These are phyloP conservation scores for Dioctria rufipes DNA, from an alignment of 2,888 invertebrate genomes.

Conservation along the genomic window DNA sequence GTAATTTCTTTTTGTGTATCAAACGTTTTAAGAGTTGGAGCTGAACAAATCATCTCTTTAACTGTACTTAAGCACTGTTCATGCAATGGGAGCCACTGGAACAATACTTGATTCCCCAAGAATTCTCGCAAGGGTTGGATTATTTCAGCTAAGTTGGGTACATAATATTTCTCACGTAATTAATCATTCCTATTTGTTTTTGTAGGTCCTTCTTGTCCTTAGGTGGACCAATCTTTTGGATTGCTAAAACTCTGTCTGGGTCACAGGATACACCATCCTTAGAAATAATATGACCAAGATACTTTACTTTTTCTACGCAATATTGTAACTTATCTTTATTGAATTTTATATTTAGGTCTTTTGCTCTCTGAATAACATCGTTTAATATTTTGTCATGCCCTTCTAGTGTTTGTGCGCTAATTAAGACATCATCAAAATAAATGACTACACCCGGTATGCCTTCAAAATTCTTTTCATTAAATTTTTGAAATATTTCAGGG, in stretches of 20 bases:
- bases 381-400: conserved; percentile 61
- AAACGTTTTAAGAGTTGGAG: neutral
- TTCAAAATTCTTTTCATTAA: conserved; percentile 60
- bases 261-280: conserved; percentile 54
- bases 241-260: conserved; percentile 53
- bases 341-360: conserved; percentile 63
- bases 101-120: conserved; percentile 1
- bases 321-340: conserved; percentile 61
- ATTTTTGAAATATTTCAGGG: conserved; percentile 62
- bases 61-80: neutral
- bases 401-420: conserved; percentile 49
- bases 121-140: neutral
- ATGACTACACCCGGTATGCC: conserved; percentile 62
- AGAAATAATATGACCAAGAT: conserved; percentile 61
- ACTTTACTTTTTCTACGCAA: conserved; percentile 61
- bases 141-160: conserved; percentile 31
- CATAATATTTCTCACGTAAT: conserved; percentile 50
- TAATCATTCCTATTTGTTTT: conserved; percentile 57
- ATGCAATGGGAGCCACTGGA: conserved; percentile 1
- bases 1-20: conserved; percentile 8
- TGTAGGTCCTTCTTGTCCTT: conserved; percentile 54
- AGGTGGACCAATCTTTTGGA: conserved; percentile 27
- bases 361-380: conserved; percentile 61
- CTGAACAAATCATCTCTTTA: neutral
- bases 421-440: conserved; percentile 64